Base-by-base conservation (phyloP, 2,797 vertebrate species). In the Chloroceryle inda region DNA sequence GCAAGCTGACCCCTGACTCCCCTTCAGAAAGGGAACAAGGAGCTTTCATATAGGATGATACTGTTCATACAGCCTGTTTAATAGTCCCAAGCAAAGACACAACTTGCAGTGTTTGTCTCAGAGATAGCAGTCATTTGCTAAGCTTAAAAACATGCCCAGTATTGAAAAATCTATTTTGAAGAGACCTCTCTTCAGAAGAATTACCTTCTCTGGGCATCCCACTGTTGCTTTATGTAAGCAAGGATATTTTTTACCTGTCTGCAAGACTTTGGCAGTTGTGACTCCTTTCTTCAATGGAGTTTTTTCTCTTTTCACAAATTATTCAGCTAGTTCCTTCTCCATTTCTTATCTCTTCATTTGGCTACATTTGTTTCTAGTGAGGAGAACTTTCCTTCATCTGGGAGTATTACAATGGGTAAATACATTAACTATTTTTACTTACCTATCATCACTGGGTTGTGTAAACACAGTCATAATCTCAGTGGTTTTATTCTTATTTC, bases 401-500 rank as follows among this genome's bases (percentile, higher is more conserved):
- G 26, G 40, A 53, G 3, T 72, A 77, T 80, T 77, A 74, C 74
- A 94, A 42, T 85, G 83, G n/a, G 59, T 75, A 91, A 89, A 88
- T 75, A 74, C 31, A 79, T 74, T 37, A 83, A 73, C 67, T 83
- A 3, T 53, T 91, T 94, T 88, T 89, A 66, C 69, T 61, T 89
- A 31, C 0, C 8, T 94, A 66, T 88, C 91, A 89, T 89, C 85
- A 81, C 49, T 2, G 2, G 23, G 26, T 96, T 97, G 83, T 3
- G 1, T 95, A 94, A 94, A 95, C 63, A 11, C 47, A 73, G 55
- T 63, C 72, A 6, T 88, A 56, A 74, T 91, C 56, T 85, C 52
- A 33, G 76, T 79, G 75, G 17, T 86, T 40, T 94, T 93, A 55
- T 88, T 94, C 82, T 89, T 77, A 24, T 85, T 96, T 91, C 64